Evolutionary conservation across 2,888 invertebrate species (phyloP).

Genomic region (Macrophya alboannulata): DNA sequence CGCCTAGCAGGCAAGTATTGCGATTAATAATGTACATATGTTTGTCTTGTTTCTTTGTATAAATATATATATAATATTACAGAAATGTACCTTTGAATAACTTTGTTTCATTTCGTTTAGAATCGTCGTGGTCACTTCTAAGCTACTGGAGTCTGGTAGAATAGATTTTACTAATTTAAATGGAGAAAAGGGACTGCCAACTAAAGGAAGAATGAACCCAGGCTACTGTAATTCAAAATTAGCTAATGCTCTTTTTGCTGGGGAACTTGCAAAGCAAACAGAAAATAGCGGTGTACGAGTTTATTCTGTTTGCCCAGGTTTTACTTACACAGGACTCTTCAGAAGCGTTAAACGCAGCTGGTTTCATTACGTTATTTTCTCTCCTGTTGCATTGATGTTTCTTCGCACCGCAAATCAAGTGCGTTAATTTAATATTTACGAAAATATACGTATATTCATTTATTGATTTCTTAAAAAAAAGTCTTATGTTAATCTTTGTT

Average conservation of each 20-base stretch:
- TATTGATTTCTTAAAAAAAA: not conserved
- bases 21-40: not conserved
- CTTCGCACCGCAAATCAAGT: slow-evolving; percentile 89
- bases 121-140: slow-evolving; percentile 88
- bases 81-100: not conserved
- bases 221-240: slow-evolving; percentile 90
- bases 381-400: slow-evolving; percentile 87
- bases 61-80: not conserved
- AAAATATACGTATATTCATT: slow-evolving; percentile 45
- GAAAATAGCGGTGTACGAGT: slow-evolving; percentile 84
- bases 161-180: slow-evolving; percentile 87
- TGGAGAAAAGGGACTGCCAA: slow-evolving; percentile 81
- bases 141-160: slow-evolving; percentile 86
- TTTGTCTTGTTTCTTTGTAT: not conserved
- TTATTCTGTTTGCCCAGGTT: slow-evolving; percentile 89
- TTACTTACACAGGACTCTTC: slow-evolving; percentile 90
- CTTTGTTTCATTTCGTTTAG: slow-evolving; percentile 78
- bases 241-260: slow-evolving; percentile 88
- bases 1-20: slow-evolving; percentile 84
- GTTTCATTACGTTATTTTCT: slow-evolving; percentile 88
- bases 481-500: slow-evolving; percentile 49
- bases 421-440: slow-evolving; percentile 66
- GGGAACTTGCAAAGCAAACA: slow-evolving; percentile 84
- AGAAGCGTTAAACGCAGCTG: slow-evolving; percentile 84
- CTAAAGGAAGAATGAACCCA: slow-evolving; percentile 80